Evolutionary conservation across 2,888 invertebrate genomes (phyloP).

Genomic region (Eutolmus rufibarbis): DNA sequence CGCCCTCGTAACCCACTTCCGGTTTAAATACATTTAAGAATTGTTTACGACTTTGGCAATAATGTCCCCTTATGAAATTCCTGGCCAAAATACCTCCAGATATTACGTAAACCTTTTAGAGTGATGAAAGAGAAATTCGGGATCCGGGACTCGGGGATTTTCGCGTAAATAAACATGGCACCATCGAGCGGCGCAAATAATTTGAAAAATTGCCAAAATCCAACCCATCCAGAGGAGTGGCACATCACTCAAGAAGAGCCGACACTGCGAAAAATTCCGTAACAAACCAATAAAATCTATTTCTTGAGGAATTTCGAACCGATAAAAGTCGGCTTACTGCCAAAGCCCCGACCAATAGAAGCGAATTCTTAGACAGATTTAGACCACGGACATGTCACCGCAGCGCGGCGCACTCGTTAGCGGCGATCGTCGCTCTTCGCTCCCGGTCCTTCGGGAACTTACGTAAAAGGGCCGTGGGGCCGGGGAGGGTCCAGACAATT

Average conservation of each 20-base stretch:
- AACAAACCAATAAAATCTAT: constrained; percentile 38
- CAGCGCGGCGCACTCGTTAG: neutral
- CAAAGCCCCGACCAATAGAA: constrained; percentile 23
- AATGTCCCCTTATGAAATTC: neutral
- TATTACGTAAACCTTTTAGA: neutral
- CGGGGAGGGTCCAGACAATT: neutral
- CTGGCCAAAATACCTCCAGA: neutral
- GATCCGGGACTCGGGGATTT: neutral
- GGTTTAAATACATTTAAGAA: neutral
- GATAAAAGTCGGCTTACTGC: constrained; percentile 31
- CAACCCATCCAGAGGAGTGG: constrained; percentile 23
- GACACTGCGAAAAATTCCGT: constrained; percentile 25
- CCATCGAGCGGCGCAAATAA: neutral
- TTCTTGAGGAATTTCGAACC: constrained; percentile 21
- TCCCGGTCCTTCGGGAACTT: neutral
- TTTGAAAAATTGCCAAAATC: constrained; percentile 32
- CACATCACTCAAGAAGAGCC: constrained; percentile 20
- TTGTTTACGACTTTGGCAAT: neutral
- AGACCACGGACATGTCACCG: constrained; percentile 10
- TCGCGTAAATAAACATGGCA: constrained; percentile 6
- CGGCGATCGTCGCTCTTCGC: neutral
- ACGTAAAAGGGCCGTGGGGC: neutral
- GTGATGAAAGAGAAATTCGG: neutral
- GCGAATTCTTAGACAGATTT: constrained; percentile 28
- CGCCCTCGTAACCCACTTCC: neutral